Evolutionary conservation across 2,113 vertebrate species (phyloP).

Genomic region (Epinephelus moara): DNA sequence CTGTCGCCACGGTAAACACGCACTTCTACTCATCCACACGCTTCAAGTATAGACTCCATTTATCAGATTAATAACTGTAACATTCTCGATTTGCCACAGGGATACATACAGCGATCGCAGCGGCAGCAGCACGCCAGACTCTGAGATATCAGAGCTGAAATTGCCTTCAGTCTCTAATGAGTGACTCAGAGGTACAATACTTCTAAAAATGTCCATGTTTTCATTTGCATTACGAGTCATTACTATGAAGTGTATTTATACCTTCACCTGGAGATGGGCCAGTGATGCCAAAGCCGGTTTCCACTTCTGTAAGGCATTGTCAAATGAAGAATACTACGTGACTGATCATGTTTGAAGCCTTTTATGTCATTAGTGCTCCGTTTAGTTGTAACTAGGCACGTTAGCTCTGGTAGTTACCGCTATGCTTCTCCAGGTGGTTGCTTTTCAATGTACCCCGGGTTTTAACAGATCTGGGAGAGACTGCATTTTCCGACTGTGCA

Average conservation of each 20-base stretch:
- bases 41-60: too few relatives aligned
- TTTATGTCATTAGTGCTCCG: too few relatives aligned
- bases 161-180: conserved; percentile 86
- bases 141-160: conserved; percentile 92
- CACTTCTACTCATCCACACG: neutral
- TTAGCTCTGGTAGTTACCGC: too few relatives aligned
- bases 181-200: conserved; percentile 53
- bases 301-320: neutral
- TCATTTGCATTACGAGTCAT: neutral
- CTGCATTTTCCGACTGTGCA: too few relatives aligned
- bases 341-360: too few relatives aligned
- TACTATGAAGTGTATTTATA: neutral
- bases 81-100: conserved; percentile 75
- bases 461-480: too few relatives aligned
- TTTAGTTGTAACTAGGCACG: too few relatives aligned
- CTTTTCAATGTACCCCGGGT: too few relatives aligned
- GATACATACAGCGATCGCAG: conserved; percentile 95
- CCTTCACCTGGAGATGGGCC: neutral
- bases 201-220: neutral
- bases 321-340: too few relatives aligned
- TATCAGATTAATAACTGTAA: neutral
- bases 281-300: neutral
- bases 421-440: too few relatives aligned
- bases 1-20: conserved; percentile 90
- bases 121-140: conserved; percentile 93